Evolutionary conservation across 2,797 vertebrate species (phyloP).

Genomic region (Leptoclinus maculatus): DNA sequence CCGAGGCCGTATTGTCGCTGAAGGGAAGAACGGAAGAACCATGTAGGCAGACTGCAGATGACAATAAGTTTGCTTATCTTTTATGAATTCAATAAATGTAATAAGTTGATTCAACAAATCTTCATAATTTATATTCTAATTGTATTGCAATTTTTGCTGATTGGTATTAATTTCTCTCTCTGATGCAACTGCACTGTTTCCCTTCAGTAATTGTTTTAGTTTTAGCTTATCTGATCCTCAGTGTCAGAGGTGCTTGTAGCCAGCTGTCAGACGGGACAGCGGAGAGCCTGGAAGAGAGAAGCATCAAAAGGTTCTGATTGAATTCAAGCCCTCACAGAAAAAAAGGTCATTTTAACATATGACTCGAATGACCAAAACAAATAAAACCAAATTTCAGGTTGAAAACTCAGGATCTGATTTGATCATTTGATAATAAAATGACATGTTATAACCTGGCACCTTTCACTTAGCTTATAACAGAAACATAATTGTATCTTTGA

Average conservation of each 20-base stretch:
- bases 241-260: conserved; percentile 76
- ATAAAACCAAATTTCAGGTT: neutral
- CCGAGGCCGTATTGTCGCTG: neutral
- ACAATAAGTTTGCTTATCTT: conserved; percentile 20
- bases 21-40: neutral
- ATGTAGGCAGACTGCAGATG: conserved; percentile 12
- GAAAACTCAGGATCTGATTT: neutral
- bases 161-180: too few species aligned
- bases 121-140: neutral
- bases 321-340: conserved; percentile 33
- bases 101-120: conserved; percentile 13
- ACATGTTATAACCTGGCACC: neutral
- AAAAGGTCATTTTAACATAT: conserved; percentile 5
- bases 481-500: too few species aligned
- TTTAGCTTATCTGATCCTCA: conserved; percentile 51
- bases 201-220: too few species aligned
- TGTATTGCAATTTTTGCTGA: too few species aligned
- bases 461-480: too few species aligned
- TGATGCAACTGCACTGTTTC: too few species aligned
- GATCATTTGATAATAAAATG: neutral
- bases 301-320: neutral
- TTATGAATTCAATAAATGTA: conserved; percentile 12
- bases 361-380: conserved; percentile 2
- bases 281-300: conserved; percentile 54
- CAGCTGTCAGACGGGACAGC: conserved; percentile 81